Base-by-base conservation (phyloP, 2,113 vertebrate genomes). In the Tetraodon nigroviridis region DNA sequence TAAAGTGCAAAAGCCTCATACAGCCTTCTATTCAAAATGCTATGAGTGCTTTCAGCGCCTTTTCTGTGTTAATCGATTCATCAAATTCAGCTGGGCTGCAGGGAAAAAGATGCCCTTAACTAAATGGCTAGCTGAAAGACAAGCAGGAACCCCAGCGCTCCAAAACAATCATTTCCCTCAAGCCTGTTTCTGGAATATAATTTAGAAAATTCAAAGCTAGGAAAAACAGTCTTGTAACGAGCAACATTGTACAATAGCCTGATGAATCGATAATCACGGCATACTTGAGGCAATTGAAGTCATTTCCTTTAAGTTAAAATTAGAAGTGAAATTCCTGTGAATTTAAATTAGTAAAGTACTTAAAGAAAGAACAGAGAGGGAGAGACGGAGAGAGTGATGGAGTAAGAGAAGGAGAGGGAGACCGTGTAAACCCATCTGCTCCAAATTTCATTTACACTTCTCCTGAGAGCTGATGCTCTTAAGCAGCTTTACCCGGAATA, bases 391-490 rank as follows among this genome's bases (percentile, higher is more conserved):
- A 56, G 41, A 41, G 59, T 56, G 52, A 58, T 6, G 41, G 17
- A 59, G 53, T 54, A 51, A 71, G 69, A 76, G 66, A 66, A 83
- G 78, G 5, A 3, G 44, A 42, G 8, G 65, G 62, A 55, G 64
- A 66, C 52, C 32, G 37, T 73, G 69, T 75, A 71, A 80, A 74
- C 63, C 78, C 73, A 71, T 79, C 55, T 2, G 3, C 48, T 45
- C 41, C 19, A 40, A 42, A 61, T 49, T 49, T 48, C 46, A 56
- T 21, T 40, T n/a, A n/a, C n/a, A n/a, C n/a, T n/a, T n/a, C n/a
- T n/a, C n/a, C n/a, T n/a, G n/a, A n/a, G n/a, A n/a, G n/a, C n/a
- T n/a, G n/a, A n/a, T n/a, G n/a, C n/a, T n/a, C n/a, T n/a, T n/a
- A n/a, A n/a, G n/a, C n/a, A n/a, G n/a, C n/a, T n/a, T n/a, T n/a